A percentile compares a stretch with the other conserved stretches of the same genome.
Evolutionary conservation across 2,888 invertebrate species (phyloP).

Genomic region (Lamproptera curius): DNA sequence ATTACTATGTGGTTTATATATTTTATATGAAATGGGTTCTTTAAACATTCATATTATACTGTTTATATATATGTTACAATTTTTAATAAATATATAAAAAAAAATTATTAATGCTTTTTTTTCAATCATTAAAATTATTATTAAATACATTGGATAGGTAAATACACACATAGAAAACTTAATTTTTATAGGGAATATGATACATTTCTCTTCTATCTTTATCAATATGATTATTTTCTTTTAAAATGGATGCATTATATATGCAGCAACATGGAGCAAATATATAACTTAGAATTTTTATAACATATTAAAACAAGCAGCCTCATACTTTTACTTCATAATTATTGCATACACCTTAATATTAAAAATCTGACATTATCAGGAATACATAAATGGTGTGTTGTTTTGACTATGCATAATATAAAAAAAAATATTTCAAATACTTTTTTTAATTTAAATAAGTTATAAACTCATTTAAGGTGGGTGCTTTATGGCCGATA

Average conservation of each 20-base stretch:
- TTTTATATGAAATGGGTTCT: neutral
- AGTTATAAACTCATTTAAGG: constrained; percentile 4
- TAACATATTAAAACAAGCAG: neutral
- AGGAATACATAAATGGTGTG: too few relatives aligned
- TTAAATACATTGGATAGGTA: neutral
- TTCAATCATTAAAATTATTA: neutral
- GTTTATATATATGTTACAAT: neutral
- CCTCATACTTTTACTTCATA: neutral
- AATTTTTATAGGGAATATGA: too few relatives aligned
- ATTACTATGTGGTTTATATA: neutral
- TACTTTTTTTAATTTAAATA: neutral
- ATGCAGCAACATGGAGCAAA: neutral
- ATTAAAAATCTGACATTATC: too few relatives aligned
- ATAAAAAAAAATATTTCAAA: neutral
- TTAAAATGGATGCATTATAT: neutral
- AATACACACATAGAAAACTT: neutral
- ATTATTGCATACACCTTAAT: too few relatives aligned
- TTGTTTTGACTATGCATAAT: too few relatives aligned
- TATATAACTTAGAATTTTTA: neutral
- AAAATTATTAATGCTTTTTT: neutral
- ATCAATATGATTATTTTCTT: neutral
- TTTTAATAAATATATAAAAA: neutral
- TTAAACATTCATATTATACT: neutral
- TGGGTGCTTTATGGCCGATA: constrained; percentile 18
- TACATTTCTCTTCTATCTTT: too few relatives aligned